Conservation (phyloP, 1,140 invertebrate species). For the Megathymus violae region DNA sequence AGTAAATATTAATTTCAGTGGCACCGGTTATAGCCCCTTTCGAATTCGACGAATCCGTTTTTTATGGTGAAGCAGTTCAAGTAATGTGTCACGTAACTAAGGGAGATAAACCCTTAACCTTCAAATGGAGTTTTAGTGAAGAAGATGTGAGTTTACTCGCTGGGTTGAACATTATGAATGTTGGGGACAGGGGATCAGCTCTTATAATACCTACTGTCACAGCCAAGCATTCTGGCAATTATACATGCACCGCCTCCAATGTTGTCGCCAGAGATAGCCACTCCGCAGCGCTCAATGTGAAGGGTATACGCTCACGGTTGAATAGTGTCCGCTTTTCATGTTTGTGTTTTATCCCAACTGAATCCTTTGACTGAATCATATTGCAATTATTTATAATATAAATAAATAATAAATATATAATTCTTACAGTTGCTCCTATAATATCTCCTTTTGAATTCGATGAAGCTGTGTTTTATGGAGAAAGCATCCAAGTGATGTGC, state of each 20-base stretch:
- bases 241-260: conserved; percentile 91
- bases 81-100: conserved; percentile 88
- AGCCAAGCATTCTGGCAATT: conserved; percentile 89
- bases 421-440: conserved; percentile 84
- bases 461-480: conserved; percentile 88
- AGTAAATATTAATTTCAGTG: conserved; percentile 68
- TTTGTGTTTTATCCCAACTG: conserved; percentile 49
- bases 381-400: conserved; percentile 20
- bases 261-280: conserved; percentile 88
- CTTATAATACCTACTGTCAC: conserved; percentile 84
- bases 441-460: conserved; percentile 87
- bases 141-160: conserved; percentile 80
- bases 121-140: conserved; percentile 86
- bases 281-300: conserved; percentile 86
- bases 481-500: conserved; percentile 88
- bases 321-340: conserved; percentile 63
- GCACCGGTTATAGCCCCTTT: conserved; percentile 76
- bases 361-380: conserved; percentile 22
- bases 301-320: conserved; percentile 70
- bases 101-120: conserved; percentile 88
- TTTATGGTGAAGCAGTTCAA: conserved; percentile 87
- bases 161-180: conserved; percentile 84
- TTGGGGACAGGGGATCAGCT: conserved; percentile 84
- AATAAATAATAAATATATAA: conserved; percentile 27
- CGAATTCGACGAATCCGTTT: conserved; percentile 80